Percentiles rank a stretch among this genome's conserved stretches.
phyloP scores from a whole-genome alignment of 2,888 invertebrate species.

The Lobophora halterata region DNA sequence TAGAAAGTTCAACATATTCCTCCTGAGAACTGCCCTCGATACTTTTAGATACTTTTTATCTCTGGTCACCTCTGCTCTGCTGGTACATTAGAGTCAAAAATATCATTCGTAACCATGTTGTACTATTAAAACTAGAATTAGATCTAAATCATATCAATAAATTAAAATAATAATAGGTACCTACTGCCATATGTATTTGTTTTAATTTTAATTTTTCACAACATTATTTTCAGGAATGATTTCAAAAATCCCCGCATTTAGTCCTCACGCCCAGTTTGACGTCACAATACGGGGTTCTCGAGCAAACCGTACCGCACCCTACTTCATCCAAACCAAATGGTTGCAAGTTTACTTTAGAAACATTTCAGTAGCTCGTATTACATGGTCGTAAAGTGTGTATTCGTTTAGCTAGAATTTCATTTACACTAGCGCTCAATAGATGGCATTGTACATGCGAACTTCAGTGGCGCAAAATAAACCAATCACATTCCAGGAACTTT shows the following conservation, averaged over 20 bases:
- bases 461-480: slow-evolving; percentile 68
- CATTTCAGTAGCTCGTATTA: slow-evolving; percentile 26
- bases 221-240: neutral
- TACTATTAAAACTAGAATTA: too few species aligned
- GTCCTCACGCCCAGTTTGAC: slow-evolving; percentile 80
- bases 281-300: slow-evolving; percentile 77
- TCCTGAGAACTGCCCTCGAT: too few species aligned
- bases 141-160: too few species aligned
- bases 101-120: too few species aligned
- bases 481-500: slow-evolving; percentile 74
- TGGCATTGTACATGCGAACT: slow-evolving; percentile 49
- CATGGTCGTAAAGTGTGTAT: slow-evolving; percentile 26
- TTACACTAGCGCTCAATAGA: slow-evolving; percentile 46
- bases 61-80: too few species aligned
- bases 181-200: too few species aligned
- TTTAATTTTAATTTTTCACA: too few species aligned
- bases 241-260: slow-evolving; percentile 48
- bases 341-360: slow-evolving; percentile 33
- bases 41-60: too few species aligned
- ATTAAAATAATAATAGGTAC: too few species aligned
- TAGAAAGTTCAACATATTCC: too few species aligned
- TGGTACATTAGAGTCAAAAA: too few species aligned
- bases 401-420: slow-evolving; percentile 38
- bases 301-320: slow-evolving; percentile 73
- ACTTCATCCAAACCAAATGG: slow-evolving; percentile 44